Base-by-base conservation (phyloP, 2,888 invertebrate species). In the Tachina grossa region DNA sequence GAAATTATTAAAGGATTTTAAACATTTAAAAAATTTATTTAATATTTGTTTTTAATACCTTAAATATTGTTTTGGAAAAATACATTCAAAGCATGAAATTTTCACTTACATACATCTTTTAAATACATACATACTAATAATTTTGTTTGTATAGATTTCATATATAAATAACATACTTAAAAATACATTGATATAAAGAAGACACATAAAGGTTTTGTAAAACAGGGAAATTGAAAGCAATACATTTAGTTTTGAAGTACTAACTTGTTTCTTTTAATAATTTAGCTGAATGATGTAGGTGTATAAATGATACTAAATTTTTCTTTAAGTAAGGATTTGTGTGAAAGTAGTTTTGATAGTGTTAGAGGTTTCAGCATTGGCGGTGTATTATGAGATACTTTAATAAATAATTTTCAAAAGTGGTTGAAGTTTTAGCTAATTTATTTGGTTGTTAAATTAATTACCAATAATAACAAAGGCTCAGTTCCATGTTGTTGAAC, bases 71-170 rank as follows among this genome's bases (percentile, higher is more conserved):
- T 79, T 79, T 79, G 41, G 57, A 76, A 81, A 71, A 83, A 75
- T 82, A 85, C 85, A 85, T 85, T 83, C 83, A 85, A 85, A 85
- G 85, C 85, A 80, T 53, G 78, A 81, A 80, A 74, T 57, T 74
- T 78, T 84, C 69, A 81, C 81, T 84, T 85, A 85, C 85, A 85
- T 80, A 80, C 83, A 85, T 83, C 59, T 75, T 80, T 76, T 66
- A 77, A 85, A 85, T 82, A 82, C 72, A 76, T 82, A 82, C 74
- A 81, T 69, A 78, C 81, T 85, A 82, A 74, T 43, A 63, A 63
- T 16, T 78, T 55, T 57, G 39, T 55, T 66, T 13, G 11, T 22
- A 45, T 81, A 57, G 3, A 55, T 74, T 59, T 74, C 13, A n/a
- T 49, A 49, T 66, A 49, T 49, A 66, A 59, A 43, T 75, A 83